These are phyloP conservation scores for Callithrix jacchus DNA, from an alignment of 2,113 vertebrate genomes.

Conservation along the genomic window DNA sequence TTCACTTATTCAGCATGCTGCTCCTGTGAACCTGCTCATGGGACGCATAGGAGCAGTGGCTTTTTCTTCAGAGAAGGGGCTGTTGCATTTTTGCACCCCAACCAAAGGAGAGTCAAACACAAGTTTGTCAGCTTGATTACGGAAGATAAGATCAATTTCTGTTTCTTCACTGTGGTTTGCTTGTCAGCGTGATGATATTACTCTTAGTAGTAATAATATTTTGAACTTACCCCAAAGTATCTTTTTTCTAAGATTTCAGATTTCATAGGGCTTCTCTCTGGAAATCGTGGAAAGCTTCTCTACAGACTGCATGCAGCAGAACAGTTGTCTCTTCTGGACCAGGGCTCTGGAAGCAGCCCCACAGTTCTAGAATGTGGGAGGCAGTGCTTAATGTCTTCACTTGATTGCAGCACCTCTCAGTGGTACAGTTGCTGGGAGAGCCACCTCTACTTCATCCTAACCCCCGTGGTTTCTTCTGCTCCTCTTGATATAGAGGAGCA, in stretches of 20 bases:
- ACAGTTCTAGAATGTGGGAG: background rate
- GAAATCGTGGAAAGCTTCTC: background rate
- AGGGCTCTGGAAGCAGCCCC: background rate
- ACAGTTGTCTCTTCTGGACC: background rate
- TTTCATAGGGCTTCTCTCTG: background rate
- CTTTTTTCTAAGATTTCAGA: background rate
- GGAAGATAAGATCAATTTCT: background rate
- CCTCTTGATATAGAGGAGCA: background rate
- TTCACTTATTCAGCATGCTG: rapidly evolving
- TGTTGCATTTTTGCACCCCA: background rate
- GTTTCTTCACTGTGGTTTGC: background rate
- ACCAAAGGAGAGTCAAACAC: background rate
- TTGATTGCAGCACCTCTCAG: too few species aligned
- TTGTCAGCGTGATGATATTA: background rate
- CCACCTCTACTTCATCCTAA: background rate
- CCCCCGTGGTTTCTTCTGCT: rapidly evolving
- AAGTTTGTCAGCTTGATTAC: background rate
- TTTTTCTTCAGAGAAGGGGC: background rate
- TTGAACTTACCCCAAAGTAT: background rate
- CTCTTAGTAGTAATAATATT: background rate
- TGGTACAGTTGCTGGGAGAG: background rate
- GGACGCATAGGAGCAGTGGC: background rate
- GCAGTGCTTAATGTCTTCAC: rapidly evolving
- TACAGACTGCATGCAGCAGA: background rate
- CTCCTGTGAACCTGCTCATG: background rate